Conservation (phyloP, 2,797 vertebrate genomes). For the Meriones psammophilus region DNA sequence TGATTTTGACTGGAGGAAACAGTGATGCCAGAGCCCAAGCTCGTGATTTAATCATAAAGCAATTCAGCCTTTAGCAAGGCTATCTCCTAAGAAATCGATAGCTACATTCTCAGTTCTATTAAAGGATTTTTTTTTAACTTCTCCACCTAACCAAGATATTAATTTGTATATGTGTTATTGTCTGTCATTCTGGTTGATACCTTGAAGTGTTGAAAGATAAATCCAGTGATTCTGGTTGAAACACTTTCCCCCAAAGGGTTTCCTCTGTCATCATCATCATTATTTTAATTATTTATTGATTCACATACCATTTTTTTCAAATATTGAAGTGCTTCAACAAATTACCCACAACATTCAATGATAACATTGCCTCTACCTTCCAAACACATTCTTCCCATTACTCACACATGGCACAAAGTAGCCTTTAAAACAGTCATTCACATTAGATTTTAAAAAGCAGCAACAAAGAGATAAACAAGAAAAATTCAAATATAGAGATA, state of each 20-base stretch:
- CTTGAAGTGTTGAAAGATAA: slow-evolving; percentile 74
- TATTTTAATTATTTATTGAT: slow-evolving; percentile 81
- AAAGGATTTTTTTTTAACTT: slow-evolving; percentile 83
- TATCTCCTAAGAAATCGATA: slow-evolving; percentile 89
- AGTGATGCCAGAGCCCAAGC: slow-evolving; percentile 83
- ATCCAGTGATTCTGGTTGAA: slow-evolving; percentile 83
- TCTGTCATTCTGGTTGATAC: slow-evolving; percentile 74
- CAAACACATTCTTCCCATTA: slow-evolving; percentile 68
- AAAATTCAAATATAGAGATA: slow-evolving; percentile 41
- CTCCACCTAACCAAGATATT: slow-evolving; percentile 86
- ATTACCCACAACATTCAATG: slow-evolving; percentile 64
- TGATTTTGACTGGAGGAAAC: slow-evolving; percentile 85
- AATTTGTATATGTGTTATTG: slow-evolving; percentile 85
- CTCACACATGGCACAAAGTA: background rate
- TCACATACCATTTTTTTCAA: slow-evolving; percentile 57
- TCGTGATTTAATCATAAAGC: slow-evolving; percentile 88
- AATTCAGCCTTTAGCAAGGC: slow-evolving; percentile 86
- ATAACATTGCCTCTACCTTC: slow-evolving; percentile 9
- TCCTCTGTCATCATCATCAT: slow-evolving; percentile 65
- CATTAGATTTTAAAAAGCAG: slow-evolving; percentile 41
- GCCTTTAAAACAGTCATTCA: slow-evolving; percentile 1
- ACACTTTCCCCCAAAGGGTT: slow-evolving; percentile 70
- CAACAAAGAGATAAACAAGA: slow-evolving; percentile 1
- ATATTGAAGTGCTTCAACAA: slow-evolving; percentile 68
- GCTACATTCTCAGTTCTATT: slow-evolving; percentile 85